These are phyloP conservation scores for Dilophus febrilis DNA, from an alignment of 2,888 invertebrate species.

Conservation along the genomic window DNA sequence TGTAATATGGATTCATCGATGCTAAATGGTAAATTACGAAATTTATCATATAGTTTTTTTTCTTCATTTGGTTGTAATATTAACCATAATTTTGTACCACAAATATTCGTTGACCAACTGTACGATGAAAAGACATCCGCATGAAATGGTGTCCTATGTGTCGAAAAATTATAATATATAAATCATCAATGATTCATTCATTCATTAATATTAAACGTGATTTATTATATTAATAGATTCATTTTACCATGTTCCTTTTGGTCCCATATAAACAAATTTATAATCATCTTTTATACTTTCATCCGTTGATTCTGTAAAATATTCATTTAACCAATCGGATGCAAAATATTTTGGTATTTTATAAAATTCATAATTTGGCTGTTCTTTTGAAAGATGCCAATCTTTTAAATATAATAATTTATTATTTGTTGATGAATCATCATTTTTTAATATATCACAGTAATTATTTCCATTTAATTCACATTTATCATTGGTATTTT, in stretches of 20 bases:
- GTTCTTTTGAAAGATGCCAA: conserved; percentile 63
- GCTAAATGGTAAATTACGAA: conserved; percentile 51
- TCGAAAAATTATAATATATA: too few species aligned
- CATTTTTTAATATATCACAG: too few species aligned
- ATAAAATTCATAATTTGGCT: conserved; percentile 53
- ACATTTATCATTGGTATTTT: too few species aligned
- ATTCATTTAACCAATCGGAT: conserved; percentile 94
- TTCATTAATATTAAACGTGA: too few species aligned
- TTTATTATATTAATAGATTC: too few species aligned
- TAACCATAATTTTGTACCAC: conserved; percentile 81
- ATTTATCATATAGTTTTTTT: conserved; percentile 39
- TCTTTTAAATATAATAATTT: conserved; percentile 72
- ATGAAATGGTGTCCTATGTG: conserved; percentile 84
- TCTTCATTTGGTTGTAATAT: conserved; percentile 77
- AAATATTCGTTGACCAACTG: conserved; percentile 95
- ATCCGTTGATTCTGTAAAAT: conserved; percentile 39
- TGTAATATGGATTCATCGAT: conserved; percentile 26
- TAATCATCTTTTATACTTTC: conserved; percentile 92
- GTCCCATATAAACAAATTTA: conserved; percentile 96
- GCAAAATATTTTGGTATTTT: conserved; percentile 63
- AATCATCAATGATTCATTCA: too few species aligned
- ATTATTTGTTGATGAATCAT: conserved; percentile 26
- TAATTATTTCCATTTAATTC: too few species aligned
- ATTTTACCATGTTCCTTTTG: conserved; percentile 76
- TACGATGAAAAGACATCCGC: conserved; percentile 90